Percentiles rank a stretch among this genome's conserved stretches.
These are phyloP conservation scores for Karalla daura DNA, from an alignment of 2,797 vertebrate species.

Conservation along the genomic window DNA sequence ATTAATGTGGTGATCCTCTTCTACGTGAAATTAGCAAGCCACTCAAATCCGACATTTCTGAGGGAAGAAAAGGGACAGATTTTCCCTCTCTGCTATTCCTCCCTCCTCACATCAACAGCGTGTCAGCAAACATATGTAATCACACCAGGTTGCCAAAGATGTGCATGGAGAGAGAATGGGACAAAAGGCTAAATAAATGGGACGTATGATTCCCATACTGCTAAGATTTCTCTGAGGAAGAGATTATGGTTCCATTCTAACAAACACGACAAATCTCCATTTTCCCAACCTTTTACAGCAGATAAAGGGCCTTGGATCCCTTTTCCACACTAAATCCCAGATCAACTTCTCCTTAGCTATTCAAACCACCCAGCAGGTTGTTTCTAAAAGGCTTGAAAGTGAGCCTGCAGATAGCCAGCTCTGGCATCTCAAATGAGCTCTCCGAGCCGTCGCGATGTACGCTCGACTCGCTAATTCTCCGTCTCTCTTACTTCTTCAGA, in stretches of 20 bases:
- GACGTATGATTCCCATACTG: constrained; percentile 61
- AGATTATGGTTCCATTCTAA: constrained; percentile 74
- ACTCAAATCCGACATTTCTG: constrained; percentile 54
- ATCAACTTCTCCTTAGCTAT: constrained; percentile 72
- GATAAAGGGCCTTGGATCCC: constrained; percentile 75
- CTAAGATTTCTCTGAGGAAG: constrained; percentile 64
- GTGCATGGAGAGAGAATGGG: constrained; percentile 30
- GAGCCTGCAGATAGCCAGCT: constrained; percentile 66
- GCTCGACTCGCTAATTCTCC: constrained; percentile 66
- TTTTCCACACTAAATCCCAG: constrained; percentile 77
- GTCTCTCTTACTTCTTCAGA: constrained; percentile 73
- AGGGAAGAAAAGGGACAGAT: constrained; percentile 15
- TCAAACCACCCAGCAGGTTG: constrained; percentile 81
- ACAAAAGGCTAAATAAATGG: constrained; percentile 61
- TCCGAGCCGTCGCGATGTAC: constrained; percentile 27
- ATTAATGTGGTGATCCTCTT: constrained; percentile 73
- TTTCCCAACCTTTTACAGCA: constrained; percentile 78
- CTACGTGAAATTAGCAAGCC: constrained; percentile 65
- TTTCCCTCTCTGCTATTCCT: constrained; percentile 26
- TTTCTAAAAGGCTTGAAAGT: constrained; percentile 78
- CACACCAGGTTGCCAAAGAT: constrained; percentile 44
- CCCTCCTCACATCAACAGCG: constrained; percentile 42
- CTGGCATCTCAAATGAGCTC: constrained; percentile 73
- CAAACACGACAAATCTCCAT: constrained; percentile 81
- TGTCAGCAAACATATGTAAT: constrained; percentile 38